Conservation (phyloP, 2,888 invertebrate genomes). For the Orthosia incerta region DNA sequence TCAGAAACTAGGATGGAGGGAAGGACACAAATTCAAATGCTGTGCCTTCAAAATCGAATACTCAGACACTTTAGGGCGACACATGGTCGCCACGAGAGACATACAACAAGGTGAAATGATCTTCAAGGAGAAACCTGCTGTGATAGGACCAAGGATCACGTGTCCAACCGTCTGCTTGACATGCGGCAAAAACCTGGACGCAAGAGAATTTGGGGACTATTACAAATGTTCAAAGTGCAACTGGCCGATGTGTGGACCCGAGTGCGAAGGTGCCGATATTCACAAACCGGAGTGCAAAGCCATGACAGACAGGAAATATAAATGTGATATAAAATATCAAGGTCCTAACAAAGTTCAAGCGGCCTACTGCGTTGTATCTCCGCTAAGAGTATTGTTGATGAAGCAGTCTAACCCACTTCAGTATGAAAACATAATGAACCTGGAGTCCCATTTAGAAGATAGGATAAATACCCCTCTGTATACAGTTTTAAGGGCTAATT, state of each 20-base stretch:
- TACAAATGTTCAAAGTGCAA: conserved; percentile 92
- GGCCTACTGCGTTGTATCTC: conserved; percentile 93
- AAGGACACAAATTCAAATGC: conserved; percentile 92
- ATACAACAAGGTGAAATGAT: conserved; percentile 93
- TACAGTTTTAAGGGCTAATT: conserved; percentile 90
- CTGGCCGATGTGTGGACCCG: conserved; percentile 93
- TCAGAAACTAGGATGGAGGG: conserved; percentile 93
- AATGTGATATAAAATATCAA: conserved; percentile 90
- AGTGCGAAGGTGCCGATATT: conserved; percentile 90
- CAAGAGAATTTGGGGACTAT: conserved; percentile 84
- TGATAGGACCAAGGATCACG: conserved; percentile 92
- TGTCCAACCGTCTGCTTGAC: conserved; percentile 92
- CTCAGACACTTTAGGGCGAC: conserved; percentile 91
- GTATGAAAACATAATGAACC: conserved; percentile 88
- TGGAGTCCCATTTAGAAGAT: conserved; percentile 92
- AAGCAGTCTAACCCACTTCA: conserved; percentile 89
- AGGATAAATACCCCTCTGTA: conserved; percentile 92
- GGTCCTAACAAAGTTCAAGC: conserved; percentile 88
- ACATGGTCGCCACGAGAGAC: conserved; percentile 92
- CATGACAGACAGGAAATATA: conserved; percentile 91
- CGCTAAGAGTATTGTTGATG: conserved; percentile 92
- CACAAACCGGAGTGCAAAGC: conserved; percentile 92
- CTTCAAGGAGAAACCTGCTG: conserved; percentile 92
- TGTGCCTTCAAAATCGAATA: conserved; percentile 90
- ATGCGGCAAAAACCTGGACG: conserved; percentile 90